Evolutionary conservation across 2,113 vertebrate species (phyloP).

Genomic region (Lichenostomus cassidix): DNA sequence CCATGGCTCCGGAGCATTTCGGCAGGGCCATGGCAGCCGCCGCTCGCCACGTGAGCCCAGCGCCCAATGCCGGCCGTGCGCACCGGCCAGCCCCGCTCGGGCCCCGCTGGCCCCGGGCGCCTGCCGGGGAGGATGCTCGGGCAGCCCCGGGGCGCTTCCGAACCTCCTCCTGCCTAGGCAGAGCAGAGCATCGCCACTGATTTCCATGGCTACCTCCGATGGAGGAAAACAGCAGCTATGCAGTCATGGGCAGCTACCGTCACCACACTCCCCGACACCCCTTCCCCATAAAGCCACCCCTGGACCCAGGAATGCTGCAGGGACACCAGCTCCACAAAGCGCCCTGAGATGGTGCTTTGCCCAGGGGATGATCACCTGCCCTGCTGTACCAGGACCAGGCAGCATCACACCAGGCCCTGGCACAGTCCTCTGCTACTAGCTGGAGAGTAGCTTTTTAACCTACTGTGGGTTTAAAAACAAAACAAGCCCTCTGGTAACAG

Average conservation of each 20-base stretch:
- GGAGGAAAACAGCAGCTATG: neutral
- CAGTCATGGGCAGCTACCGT: accelerated
- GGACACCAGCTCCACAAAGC: neutral
- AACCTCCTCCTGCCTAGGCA: neutral
- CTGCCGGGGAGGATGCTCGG: accelerated
- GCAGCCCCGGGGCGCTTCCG: accelerated
- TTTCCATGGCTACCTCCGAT: neutral
- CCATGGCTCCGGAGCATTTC: accelerated
- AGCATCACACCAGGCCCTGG: accelerated
- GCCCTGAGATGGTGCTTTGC: accelerated
- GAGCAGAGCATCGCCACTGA: neutral
- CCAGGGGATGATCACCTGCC: neutral
- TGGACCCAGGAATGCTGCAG: neutral
- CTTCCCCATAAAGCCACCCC: neutral
- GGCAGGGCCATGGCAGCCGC: neutral
- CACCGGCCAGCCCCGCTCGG: accelerated
- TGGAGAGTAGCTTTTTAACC: neutral
- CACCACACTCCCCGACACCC: neutral
- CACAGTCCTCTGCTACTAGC: neutral
- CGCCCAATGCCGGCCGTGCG: accelerated
- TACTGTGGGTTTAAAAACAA: neutral
- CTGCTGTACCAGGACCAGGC: too few relatives aligned
- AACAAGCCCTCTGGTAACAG: neutral
- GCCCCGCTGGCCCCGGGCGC: neutral
- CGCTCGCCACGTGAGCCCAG: neutral